These are phyloP conservation scores for Baronia brevicornis DNA, from an alignment of 2,888 invertebrate genomes.

Conservation along the genomic window DNA sequence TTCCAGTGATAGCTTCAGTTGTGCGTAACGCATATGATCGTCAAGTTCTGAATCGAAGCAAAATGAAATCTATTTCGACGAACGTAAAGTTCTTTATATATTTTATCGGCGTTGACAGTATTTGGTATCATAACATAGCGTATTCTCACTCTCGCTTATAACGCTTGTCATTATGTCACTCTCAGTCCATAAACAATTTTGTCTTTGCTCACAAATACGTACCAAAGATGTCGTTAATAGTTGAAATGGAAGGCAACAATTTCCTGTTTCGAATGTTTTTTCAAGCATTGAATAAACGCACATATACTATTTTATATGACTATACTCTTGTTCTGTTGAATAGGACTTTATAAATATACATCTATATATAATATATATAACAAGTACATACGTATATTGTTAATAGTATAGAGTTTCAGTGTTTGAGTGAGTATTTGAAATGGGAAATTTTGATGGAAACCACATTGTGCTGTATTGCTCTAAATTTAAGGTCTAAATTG, in stretches of 20 bases:
- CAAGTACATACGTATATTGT: not conserved
- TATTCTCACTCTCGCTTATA: conserved; percentile 37
- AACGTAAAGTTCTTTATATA: conserved; percentile 22
- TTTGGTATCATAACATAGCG: conserved; percentile 41
- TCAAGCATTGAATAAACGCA: no score
- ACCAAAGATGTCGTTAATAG: conserved; percentile 64
- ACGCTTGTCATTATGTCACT: conserved; percentile 36
- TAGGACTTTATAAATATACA: not conserved
- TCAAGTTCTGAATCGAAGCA: conserved; percentile 14
- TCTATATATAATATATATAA: not conserved
- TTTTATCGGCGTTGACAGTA: conserved; percentile 41
- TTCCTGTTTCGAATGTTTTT: conserved; percentile 41
- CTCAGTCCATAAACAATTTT: conserved; percentile 42
- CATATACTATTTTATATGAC: no score
- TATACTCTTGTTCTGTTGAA: no score
- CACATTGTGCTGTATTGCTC: conserved; percentile 7
- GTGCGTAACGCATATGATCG: conserved; percentile 25
- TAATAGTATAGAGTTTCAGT: conserved; percentile 2
- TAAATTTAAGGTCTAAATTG: conserved; percentile 14
- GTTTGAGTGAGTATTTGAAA: conserved; percentile 18
- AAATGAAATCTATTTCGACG: conserved; percentile 16
- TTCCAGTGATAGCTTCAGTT: conserved; percentile 51
- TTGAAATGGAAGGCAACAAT: conserved; percentile 24
- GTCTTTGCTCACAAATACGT: conserved; percentile 70
- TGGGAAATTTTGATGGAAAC: conserved; percentile 15